Conservation (phyloP, 2,113 vertebrate species). For the Apus apus region DNA sequence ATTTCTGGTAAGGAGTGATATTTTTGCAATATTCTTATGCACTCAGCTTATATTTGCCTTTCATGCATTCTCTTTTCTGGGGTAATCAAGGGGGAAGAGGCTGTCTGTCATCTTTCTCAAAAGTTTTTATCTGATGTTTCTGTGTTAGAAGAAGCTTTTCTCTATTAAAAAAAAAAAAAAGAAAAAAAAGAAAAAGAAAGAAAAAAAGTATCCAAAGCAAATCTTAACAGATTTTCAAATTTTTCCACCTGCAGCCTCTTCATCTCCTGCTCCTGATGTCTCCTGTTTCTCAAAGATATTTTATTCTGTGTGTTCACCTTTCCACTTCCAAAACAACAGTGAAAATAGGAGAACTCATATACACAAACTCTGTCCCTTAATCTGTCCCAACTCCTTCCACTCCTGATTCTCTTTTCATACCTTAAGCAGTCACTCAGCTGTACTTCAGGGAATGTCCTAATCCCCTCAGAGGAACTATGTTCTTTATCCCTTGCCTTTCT, state of each 20-base stretch:
- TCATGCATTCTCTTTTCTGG: neutral
- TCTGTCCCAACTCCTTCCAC: neutral
- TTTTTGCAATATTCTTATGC: neutral
- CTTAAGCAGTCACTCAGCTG: neutral
- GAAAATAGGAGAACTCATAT: neutral
- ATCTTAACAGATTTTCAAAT: neutral
- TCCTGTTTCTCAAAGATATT: neutral
- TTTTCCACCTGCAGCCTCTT: neutral
- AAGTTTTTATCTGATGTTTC: neutral
- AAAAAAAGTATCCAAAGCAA: neutral
- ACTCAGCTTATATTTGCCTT: neutral
- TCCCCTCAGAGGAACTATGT: neutral
- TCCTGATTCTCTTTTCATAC: neutral
- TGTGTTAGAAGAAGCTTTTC: neutral
- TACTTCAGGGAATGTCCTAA: neutral
- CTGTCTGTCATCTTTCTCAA: neutral
- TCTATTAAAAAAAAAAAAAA: neutral
- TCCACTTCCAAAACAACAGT: neutral
- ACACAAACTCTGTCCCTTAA: neutral
- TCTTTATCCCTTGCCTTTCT: neutral
- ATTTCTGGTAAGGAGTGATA: neutral
- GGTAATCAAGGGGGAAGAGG: neutral
- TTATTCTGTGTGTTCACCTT: neutral
- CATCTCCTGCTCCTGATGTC: neutral
- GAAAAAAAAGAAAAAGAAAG: no score